Conservation (phyloP, 2,888 invertebrate species). For the Incurvaria masculella region DNA sequence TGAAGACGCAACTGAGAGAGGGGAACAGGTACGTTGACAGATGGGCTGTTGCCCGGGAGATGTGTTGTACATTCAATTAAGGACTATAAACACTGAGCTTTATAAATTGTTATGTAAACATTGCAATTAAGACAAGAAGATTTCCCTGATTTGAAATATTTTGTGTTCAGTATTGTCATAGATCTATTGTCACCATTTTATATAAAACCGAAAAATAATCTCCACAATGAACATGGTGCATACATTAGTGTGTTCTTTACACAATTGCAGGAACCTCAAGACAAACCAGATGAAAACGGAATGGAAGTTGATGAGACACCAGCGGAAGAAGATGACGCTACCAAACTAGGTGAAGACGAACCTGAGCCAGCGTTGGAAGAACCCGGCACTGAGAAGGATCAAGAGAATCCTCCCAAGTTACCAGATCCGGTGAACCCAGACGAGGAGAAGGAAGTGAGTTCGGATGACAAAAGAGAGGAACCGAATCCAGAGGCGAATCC, state of each 20-base stretch:
- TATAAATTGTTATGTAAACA: no score
- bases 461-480: conserved; percentile 27
- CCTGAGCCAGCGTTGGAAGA: conserved; percentile 18
- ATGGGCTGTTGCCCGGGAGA: no score
- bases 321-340: conserved; percentile 48
- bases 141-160: no score
- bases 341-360: conserved; percentile 53
- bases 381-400: conserved; percentile 19
- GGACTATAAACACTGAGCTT: no score
- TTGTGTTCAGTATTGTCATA: no score
- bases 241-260: neutral
- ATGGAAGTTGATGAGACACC: conserved; percentile 34
- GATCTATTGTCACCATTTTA: no score
- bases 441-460: conserved; percentile 22
- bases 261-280: conserved; percentile 10
- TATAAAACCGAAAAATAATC: no score
- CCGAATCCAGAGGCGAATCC: conserved; percentile 37
- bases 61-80: no score
- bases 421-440: conserved; percentile 21
- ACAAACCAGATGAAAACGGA: conserved; percentile 32
- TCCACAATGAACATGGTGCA: conserved; percentile 7
- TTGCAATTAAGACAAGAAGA: no score
- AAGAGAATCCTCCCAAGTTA: conserved; percentile 21
- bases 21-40: conserved; percentile 25
- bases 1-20: conserved; percentile 30